phyloP scores from a whole-genome alignment of 2,888 invertebrate species.

The Machimus rusticus region DNA sequence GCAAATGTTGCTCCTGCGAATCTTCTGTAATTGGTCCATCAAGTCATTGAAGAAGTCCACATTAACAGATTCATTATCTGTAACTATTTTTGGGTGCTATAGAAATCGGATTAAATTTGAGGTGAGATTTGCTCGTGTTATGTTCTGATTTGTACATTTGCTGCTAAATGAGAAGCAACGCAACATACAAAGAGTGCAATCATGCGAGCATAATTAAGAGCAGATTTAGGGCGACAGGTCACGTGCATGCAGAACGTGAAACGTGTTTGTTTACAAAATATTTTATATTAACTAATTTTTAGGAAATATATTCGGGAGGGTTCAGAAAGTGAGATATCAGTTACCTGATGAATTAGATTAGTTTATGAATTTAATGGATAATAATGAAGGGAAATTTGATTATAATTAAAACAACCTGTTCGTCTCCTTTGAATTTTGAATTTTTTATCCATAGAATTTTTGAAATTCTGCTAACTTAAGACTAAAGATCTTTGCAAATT shows the following conservation, averaged over 20 bases:
- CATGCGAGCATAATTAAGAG: background rate
- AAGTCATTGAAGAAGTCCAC: background rate
- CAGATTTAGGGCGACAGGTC: background rate
- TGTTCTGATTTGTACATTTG: background rate
- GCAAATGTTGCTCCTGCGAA: background rate
- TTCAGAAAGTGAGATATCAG: background rate
- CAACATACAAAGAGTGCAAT: background rate
- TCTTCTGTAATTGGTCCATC: background rate
- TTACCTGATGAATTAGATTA: background rate
- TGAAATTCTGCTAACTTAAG: conserved; percentile 7
- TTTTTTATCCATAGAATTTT: background rate
- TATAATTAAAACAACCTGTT: background rate
- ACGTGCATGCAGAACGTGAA: background rate
- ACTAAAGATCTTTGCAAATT: background rate
- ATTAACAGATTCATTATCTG: background rate
- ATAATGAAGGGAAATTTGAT: background rate
- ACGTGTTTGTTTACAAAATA: background rate
- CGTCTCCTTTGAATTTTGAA: background rate
- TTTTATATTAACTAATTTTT: background rate
- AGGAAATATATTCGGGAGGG: background rate
- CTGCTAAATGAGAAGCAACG: background rate
- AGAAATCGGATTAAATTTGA: background rate
- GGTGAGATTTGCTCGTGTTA: background rate
- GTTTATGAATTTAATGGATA: background rate
- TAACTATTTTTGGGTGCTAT: background rate